These are phyloP conservation scores for Drosophila histrio DNA, from an alignment of 2,888 invertebrate genomes.

Conservation along the genomic window DNA sequence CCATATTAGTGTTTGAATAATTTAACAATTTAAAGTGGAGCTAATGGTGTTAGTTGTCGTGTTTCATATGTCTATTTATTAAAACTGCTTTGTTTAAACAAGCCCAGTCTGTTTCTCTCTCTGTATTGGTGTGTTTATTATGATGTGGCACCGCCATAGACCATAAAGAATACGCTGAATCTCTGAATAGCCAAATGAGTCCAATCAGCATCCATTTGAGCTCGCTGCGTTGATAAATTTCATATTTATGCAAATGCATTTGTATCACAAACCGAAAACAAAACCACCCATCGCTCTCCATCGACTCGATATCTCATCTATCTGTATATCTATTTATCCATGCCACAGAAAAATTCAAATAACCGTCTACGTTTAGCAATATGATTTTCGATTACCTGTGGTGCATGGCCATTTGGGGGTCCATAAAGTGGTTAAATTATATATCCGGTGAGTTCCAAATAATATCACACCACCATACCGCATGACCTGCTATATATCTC, in stretches of 20 bases:
- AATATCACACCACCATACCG: slow-evolving; percentile 49
- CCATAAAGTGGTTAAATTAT: slow-evolving; percentile 72
- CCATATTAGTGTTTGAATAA: slow-evolving; percentile 76
- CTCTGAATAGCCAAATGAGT: slow-evolving; percentile 74
- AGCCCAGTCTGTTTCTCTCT: slow-evolving; percentile 2
- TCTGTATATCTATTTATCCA: slow-evolving; percentile 12
- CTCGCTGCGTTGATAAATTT: slow-evolving; percentile 69
- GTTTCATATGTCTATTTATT: slow-evolving; percentile 79
- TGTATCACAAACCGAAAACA: slow-evolving; percentile 44
- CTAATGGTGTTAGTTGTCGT: slow-evolving; percentile 80
- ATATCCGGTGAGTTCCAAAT: slow-evolving; percentile 58
- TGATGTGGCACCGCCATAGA: slow-evolving; percentile 45
- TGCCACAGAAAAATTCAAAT: slow-evolving; percentile 42
- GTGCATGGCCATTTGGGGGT: slow-evolving; percentile 36
- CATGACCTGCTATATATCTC: slow-evolving; percentile 20
- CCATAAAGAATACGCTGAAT: slow-evolving; percentile 61
- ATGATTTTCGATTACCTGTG: slow-evolving; percentile 62
- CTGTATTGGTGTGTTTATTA: slow-evolving; percentile 28
- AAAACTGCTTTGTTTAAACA: slow-evolving; percentile 73
- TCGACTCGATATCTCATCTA: slow-evolving; percentile 31
- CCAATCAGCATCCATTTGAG: slow-evolving; percentile 78
- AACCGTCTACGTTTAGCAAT: slow-evolving; percentile 57
- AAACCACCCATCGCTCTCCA: slow-evolving; percentile 49
- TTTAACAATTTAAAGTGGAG: slow-evolving; percentile 79
- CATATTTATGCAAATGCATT: slow-evolving; percentile 76